Evolutionary conservation across 2,797 vertebrate species (phyloP), one percentile per base, ranked within the genome.

Genomic region (Phaenicophaeus curvirostris): DNA sequence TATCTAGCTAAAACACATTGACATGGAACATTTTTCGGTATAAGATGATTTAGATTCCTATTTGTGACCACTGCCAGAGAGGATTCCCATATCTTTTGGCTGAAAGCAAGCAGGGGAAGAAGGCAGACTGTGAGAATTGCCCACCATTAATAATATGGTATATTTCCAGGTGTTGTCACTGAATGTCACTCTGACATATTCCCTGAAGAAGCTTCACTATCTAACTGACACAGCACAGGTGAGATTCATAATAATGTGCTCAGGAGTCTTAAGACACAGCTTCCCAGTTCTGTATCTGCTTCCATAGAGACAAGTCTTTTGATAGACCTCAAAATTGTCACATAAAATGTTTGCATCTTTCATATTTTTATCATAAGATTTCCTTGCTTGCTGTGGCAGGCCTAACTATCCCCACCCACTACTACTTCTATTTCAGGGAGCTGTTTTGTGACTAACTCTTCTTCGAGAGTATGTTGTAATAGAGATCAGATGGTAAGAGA

Each of bases 161-260:
- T 33, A 58, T 86, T 95, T 93, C 68, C 94, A 95, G 92, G 76
- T 90, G 73, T 82, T 97, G 93, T 89, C 93, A 80, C 61, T 25
- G 69, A 59, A 46, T 77, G 92, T 93, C 95, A 93, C 39, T 74
- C 58, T 86, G 89, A 86, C 88, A 85, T 35, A 85, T 71, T 80
- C 87, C 76, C 91, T 51, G 44, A 61, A 78, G 87, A 79, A 77
- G 8, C 46, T 27, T 87, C 62, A 6, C 66, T 59, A 28, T 33
- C 62, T 77, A 88, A 69, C 55, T 93, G 83, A 94, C 44, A 71
- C 3, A 42, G 76, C 75, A 50, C 51, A 89, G 78, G 82, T 92
- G 67, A 93, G 78, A 85, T 91, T 79, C 41, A 11, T 66, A 88
- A 82, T 51, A 80, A 9, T 1, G 21, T 44, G 50, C 66, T 87